These are phyloP conservation scores for Circaetus cinerascens DNA, from an alignment of 2,113 vertebrate species.

Conservation along the genomic window DNA sequence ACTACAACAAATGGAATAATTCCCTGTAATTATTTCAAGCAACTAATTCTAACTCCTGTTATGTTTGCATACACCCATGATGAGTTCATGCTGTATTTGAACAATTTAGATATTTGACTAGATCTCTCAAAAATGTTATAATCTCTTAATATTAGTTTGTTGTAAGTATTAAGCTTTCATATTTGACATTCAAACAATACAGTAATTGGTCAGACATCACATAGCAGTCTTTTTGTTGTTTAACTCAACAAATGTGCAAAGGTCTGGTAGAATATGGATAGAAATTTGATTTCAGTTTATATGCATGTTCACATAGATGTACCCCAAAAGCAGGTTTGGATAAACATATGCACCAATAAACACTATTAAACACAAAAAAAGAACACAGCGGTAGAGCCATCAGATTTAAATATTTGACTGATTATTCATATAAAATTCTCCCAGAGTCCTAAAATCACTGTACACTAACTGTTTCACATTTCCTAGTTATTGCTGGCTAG, in stretches of 20 bases:
- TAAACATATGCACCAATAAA: neutral
- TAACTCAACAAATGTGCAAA: neutral
- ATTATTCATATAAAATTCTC: neutral
- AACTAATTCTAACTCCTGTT: neutral
- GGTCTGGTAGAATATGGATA: neutral
- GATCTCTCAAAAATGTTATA: neutral
- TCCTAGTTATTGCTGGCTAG: neutral
- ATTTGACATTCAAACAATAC: neutral
- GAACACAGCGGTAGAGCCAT: fast-evolving
- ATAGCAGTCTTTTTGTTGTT: neutral
- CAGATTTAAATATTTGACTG: neutral
- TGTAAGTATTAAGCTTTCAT: neutral
- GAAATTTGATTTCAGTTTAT: neutral
- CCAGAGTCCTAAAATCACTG: neutral
- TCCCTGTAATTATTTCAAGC: neutral
- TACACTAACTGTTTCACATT: neutral
- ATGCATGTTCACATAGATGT: neutral
- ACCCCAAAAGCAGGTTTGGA: neutral
- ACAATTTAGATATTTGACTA: neutral
- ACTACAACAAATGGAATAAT: neutral
- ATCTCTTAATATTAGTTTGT: neutral
- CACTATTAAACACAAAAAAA: neutral
- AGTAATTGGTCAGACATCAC: neutral
- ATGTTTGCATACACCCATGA: fast-evolving
- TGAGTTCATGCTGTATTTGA: neutral